Percentiles rank a stretch among this genome's conserved stretches.
Conservation (phyloP, 2,888 invertebrate species). For the Antheraea yamamai region DNA sequence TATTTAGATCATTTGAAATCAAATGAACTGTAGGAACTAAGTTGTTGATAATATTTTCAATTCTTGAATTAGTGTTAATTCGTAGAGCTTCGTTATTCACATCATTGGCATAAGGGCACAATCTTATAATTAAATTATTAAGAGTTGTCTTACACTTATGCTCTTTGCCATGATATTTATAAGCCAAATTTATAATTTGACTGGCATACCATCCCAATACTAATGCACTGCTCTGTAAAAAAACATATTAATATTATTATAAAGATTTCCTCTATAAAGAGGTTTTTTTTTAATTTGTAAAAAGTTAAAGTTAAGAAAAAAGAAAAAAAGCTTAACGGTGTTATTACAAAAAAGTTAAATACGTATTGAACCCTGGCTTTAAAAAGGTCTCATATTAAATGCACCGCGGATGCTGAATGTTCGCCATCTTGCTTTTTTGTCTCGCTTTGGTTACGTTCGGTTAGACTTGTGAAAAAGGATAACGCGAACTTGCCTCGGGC, state of each 20-base stretch:
- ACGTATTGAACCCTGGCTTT: too few relatives aligned
- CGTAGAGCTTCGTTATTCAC: constrained; percentile 47
- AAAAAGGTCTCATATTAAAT: too few relatives aligned
- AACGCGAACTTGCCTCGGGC: too few relatives aligned
- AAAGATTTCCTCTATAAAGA: not conserved
- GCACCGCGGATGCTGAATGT: too few relatives aligned
- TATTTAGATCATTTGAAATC: constrained; percentile 63
- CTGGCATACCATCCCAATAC: constrained; percentile 85
- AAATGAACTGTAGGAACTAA: constrained; percentile 63
- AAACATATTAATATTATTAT: not conserved
- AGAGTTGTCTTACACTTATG: constrained; percentile 40
- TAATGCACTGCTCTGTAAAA: constrained; percentile 81
- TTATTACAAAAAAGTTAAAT: too few relatives aligned
- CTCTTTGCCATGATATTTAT: constrained; percentile 49
- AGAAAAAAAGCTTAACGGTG: too few relatives aligned
- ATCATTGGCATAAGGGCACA: constrained; percentile 51
- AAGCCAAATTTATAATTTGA: constrained; percentile 76
- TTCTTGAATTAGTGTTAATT: constrained; percentile 44
- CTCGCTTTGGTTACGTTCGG: too few relatives aligned
- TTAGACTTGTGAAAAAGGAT: too few relatives aligned
- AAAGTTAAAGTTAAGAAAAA: too few relatives aligned
- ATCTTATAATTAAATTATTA: constrained; percentile 46
- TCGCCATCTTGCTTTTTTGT: too few relatives aligned
- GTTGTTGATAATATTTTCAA: constrained; percentile 50
- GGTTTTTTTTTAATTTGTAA: not conserved